Base-by-base conservation (phyloP, 2,113 vertebrate genomes). In the Dermatemys mawii region DNA sequence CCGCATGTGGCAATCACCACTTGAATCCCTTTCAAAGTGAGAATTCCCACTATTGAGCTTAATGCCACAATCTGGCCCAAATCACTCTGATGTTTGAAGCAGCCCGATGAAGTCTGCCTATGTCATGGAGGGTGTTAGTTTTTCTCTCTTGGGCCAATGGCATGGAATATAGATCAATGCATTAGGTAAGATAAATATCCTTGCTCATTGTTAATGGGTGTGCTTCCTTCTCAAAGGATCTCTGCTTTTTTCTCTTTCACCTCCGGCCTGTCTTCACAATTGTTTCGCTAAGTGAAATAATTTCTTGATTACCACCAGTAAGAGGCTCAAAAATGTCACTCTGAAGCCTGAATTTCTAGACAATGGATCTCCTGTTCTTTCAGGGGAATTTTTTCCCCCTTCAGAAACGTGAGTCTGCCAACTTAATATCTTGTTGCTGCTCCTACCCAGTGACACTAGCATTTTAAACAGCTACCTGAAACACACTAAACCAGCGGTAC, bases 301-400 rank as follows among this genome's bases (percentile, higher is more conserved):
- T 67, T 54, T 6, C 1, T 27, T 22, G 22, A 35, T 44, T 70
- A 24, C 76, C 81, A 50, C 8, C 17, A 32, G 24, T 27, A 27
- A 44, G 0, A 0, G 44, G 63, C 44, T 87, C 21, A 5, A 2
- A 54, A 13, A 3, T 13, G 21, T 22, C 26, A 9, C 22, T 0
- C 35, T 70, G 81, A 86, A 88, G 11, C 67, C 24, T 89, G 26
- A 78, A 21, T 27, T 51, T 44, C n/a, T 3, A 8, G 16, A 22
- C 16, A 13, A 57, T 19, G 0, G 57, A 44, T 19, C 1, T 32
- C 1, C 35, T 17, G 9, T 46, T 53, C 41, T 46, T n/a, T n/a
- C 32, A 29, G 26, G 24, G 17, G 48, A n/a, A 29, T 9, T 44
- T 63, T 32, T 41, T 8, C 44, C 5, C 24, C 13, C 14, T 12